These are phyloP conservation scores for Ecliptopera silaceata DNA, from an alignment of 2,888 invertebrate genomes.

Conservation along the genomic window DNA sequence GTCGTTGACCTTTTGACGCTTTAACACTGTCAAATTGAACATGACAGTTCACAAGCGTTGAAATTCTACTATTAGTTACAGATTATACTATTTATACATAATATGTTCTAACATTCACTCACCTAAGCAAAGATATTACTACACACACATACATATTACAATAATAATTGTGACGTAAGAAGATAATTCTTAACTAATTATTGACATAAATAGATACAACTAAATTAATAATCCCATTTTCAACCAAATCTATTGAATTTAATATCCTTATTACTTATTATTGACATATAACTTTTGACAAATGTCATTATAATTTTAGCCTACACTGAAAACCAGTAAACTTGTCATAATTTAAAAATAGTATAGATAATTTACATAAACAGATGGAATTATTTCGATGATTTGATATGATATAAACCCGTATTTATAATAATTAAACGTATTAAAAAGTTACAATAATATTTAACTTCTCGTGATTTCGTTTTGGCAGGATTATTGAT, in stretches of 20 bases:
- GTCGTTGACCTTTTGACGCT: conserved; percentile 37
- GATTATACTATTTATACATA: conserved; percentile 30
- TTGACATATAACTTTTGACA: conserved; percentile 1
- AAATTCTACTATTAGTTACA: conserved; percentile 27
- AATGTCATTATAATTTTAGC: not conserved
- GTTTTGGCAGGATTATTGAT: not conserved
- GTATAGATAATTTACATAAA: not conserved
- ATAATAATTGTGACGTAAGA: conserved; percentile 30
- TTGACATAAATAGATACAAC: conserved; percentile 14
- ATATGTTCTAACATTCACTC: conserved; percentile 19
- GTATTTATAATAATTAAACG: not conserved
- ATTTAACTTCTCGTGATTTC: too few relatives aligned
- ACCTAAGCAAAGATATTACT: conserved; percentile 6
- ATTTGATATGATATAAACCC: not conserved
- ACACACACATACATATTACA: conserved; percentile 16
- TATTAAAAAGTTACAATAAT: too few relatives aligned
- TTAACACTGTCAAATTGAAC: conserved; percentile 25
- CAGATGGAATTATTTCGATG: not conserved
- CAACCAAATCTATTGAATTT: not conserved
- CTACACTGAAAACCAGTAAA: not conserved
- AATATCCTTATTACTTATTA: too few relatives aligned
- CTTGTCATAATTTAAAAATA: not conserved
- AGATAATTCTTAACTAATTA: conserved; percentile 21
- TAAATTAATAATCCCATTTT: conserved; percentile 2
- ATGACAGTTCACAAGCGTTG: conserved; percentile 25